Conservation (phyloP, 2,113 vertebrate genomes). For the Panurus biarmicus region DNA sequence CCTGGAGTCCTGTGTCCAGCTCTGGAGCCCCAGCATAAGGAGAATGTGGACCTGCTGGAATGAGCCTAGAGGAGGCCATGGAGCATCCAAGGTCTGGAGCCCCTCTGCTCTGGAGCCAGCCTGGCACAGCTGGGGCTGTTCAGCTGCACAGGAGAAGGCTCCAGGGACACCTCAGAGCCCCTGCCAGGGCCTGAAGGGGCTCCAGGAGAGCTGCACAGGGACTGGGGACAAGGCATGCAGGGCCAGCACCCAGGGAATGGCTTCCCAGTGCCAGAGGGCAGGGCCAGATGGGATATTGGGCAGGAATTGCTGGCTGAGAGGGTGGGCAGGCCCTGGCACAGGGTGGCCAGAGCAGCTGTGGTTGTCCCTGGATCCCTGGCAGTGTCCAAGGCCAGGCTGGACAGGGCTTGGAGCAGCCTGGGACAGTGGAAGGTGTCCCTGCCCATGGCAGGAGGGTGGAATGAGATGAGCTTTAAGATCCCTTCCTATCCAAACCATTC, state of each 20-base stretch:
- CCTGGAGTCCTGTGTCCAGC: background rate
- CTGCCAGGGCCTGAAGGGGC: background rate
- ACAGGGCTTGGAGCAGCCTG: rapidly evolving
- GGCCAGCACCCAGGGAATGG: background rate
- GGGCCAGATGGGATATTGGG: rapidly evolving
- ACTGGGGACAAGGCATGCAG: background rate
- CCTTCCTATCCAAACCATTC: background rate
- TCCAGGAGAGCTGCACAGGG: background rate
- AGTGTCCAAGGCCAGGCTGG: background rate
- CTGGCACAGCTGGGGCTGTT: background rate
- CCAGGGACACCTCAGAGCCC: background rate
- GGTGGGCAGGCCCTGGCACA: background rate
- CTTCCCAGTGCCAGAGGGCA: background rate
- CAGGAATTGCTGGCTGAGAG: background rate
- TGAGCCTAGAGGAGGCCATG: background rate
- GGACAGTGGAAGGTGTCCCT: rapidly evolving
- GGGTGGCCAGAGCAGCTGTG: background rate
- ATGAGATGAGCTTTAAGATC: rapidly evolving
- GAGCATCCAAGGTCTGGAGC: background rate
- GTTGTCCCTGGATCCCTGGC: background rate
- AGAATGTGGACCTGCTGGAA: background rate
- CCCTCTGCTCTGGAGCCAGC: background rate
- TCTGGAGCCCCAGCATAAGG: background rate
- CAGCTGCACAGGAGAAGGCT: background rate
- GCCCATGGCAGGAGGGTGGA: background rate